Evolutionary conservation across 1,140 invertebrate genomes (phyloP), one percentile per base, ranked within the genome.

Genomic region (Thaumatotibia leucotreta): DNA sequence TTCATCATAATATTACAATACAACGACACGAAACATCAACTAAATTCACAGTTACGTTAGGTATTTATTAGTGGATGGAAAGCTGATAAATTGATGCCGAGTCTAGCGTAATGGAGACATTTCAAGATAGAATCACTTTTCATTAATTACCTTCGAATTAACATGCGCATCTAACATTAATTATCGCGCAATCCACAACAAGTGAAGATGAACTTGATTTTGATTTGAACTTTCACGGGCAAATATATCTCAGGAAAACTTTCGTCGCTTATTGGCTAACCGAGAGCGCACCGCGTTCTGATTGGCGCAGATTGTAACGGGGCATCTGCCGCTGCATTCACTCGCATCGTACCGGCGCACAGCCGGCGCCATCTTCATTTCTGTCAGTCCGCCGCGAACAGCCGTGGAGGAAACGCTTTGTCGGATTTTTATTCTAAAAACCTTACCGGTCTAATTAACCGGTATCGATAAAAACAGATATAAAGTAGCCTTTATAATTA

Each of bases 361-460:
- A 66, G 67, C n/a, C 62, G 72, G 73, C 84, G 78, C 84, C 76
- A 81, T 76, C 80, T 86, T 87, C 86, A 79, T 69, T 71, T 68
- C 74, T 68, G 63, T 85, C 81, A 89, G 86, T 89, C 81, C 80
- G 78, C 75, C 84, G 84, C 83, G 83, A 85, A 77, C 75, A 61
- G 74, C 77, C 72, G 84, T 82, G 74, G 77, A 79, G 76, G 73
- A 76, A 73, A 76, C 72, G 73, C 77, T 73, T 75, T 52, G 69
- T 67, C 27, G 20, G 50, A 65, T 65, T 5, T 32, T 71, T 69
- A 67, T n/a, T 17, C 50, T 68, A 54, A 72, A 69, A 61, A 68
- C 63, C 65, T 61, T 65, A 75, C 76, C 76, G 79, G 78, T 73
- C 39, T 45, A 68, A 65, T 65, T 61, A 64, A 49, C 81, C 77